A percentile compares a stretch with the other conserved stretches of the same genome.
phyloP scores from a whole-genome alignment of 2,888 invertebrate genomes.

The Diplazon laetatorius region DNA sequence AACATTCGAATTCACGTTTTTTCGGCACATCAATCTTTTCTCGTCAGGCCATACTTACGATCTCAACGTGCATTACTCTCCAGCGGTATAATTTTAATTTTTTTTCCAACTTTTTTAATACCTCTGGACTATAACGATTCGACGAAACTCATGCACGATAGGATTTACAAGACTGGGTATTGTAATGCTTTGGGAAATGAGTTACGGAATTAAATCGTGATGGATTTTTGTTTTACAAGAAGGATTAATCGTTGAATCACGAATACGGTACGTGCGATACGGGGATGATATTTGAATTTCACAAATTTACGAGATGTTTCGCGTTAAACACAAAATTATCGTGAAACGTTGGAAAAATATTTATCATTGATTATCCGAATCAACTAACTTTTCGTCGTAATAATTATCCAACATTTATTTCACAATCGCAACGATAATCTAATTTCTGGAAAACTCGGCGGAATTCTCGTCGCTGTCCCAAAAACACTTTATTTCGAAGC shows the following conservation, averaged over 20 bases:
- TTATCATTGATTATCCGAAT: background rate
- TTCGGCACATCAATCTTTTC: slow-evolving; percentile 53
- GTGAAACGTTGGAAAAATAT: background rate
- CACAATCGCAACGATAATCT: too few species aligned
- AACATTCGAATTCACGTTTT: slow-evolving; percentile 44
- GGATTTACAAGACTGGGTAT: too few species aligned
- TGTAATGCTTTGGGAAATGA: too few species aligned
- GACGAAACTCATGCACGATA: background rate
- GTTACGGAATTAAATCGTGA: too few species aligned
- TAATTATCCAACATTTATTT: background rate
- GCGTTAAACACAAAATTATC: too few species aligned
- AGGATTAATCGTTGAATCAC: too few species aligned
- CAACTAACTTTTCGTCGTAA: background rate
- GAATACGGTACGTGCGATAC: too few species aligned
- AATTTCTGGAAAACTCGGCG: slow-evolving; percentile 23
- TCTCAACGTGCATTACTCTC: slow-evolving; percentile 36
- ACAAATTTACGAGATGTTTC: too few species aligned
- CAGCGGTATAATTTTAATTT: slow-evolving; percentile 2
- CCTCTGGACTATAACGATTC: background rate
- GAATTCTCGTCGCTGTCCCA: slow-evolving; percentile 17
- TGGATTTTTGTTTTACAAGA: too few species aligned
- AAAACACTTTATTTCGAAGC: slow-evolving; percentile 35
- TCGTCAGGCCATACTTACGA: slow-evolving; percentile 28
- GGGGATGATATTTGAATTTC: too few species aligned
- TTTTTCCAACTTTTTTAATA: background rate